Conservation (phyloP, 2,888 invertebrate genomes). For the Panorpa germanica region DNA sequence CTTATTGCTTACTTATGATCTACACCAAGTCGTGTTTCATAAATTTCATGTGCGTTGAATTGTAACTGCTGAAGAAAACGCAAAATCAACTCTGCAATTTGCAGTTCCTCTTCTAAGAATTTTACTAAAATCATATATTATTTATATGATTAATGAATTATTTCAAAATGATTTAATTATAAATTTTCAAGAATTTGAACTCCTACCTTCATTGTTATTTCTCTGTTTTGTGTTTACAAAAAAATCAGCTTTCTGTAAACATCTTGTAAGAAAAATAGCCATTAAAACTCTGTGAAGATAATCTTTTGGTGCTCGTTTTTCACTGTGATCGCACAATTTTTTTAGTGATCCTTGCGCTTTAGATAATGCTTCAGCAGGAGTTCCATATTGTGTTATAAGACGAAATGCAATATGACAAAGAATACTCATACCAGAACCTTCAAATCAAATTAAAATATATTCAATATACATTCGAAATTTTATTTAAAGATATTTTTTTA, state of each 20-base stretch:
- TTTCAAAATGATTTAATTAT: not conserved
- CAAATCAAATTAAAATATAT: slow-evolving; percentile 12
- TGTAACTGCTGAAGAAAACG: slow-evolving; percentile 57
- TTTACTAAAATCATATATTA: too few relatives aligned
- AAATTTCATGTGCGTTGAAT: slow-evolving; percentile 74
- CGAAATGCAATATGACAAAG: slow-evolving; percentile 55
- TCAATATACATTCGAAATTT: slow-evolving; percentile 3
- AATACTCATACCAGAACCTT: slow-evolving; percentile 64
- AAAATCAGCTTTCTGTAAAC: slow-evolving; percentile 46
- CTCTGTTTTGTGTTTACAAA: slow-evolving; percentile 29
- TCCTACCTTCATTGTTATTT: slow-evolving; percentile 14
- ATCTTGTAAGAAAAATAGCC: slow-evolving; percentile 54
- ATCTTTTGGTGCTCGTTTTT: slow-evolving; percentile 40
- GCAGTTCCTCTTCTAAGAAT: slow-evolving; percentile 33
- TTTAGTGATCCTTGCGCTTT: slow-evolving; percentile 29
- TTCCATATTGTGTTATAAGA: slow-evolving; percentile 52
- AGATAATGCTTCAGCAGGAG: slow-evolving; percentile 21
- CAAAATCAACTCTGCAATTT: slow-evolving; percentile 43
- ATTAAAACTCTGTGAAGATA: slow-evolving; percentile 58
- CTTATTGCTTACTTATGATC: slow-evolving; percentile 24
- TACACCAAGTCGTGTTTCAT: slow-evolving; percentile 37
- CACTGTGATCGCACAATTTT: slow-evolving; percentile 44
- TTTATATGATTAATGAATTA: not conserved
- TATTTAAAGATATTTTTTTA: slow-evolving; percentile 8
- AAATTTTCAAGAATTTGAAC: not conserved